Evolutionary conservation across 2,113 vertebrate species (phyloP), one percentile per base, ranked within the genome.

Genomic region (Pimephales promelas): DNA sequence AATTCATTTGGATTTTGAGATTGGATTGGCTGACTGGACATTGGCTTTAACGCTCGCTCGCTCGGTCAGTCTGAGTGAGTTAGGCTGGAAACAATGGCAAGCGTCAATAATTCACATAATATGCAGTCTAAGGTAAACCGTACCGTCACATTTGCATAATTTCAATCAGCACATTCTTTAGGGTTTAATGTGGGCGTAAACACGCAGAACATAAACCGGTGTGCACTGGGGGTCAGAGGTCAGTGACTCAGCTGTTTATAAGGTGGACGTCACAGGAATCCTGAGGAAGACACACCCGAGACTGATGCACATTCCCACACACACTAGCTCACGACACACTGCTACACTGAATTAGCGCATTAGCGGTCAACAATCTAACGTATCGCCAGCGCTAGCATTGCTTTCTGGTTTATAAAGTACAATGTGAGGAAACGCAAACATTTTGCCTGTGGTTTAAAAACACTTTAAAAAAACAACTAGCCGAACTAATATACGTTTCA

Each of bases 181-280:
- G n/a, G 16, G 54, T 26, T 26, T 31, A 52, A 49, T 8, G 2
- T 43, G 73, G 24, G 22, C 34, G n/a, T 8, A 14, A 62, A 66
- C 16, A n/a, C 22, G 64, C 20, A 52, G 43, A 24, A 18, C 7
- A 18, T 26, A 54, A 77, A 57, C 82, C 77, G 73, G n/a, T 83
- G 73, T 36, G 62, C 28, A 40, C 0, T 40, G 54, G 22, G 45
- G 75, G 54, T 75, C 49, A 57, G 28, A 3, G 5, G 22, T 52
- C 61, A 75, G 18, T 0, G 24, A 81, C 84, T 91, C 92, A 92
- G 90, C 92, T 90, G 91, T 88, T 74, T 70, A n/a, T 31, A 45
- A 77, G n/a, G 66, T 8, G 20, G 47, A 75, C 74, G 34, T 76
- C 52, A 62, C 43, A 81, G 74, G 85, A 31, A 54, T 62, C 43